Evolutionary conservation across 2,113 vertebrate species (phyloP), one percentile per base, ranked within the genome.

Genomic region (cattle (Bos taurus)): DNA sequence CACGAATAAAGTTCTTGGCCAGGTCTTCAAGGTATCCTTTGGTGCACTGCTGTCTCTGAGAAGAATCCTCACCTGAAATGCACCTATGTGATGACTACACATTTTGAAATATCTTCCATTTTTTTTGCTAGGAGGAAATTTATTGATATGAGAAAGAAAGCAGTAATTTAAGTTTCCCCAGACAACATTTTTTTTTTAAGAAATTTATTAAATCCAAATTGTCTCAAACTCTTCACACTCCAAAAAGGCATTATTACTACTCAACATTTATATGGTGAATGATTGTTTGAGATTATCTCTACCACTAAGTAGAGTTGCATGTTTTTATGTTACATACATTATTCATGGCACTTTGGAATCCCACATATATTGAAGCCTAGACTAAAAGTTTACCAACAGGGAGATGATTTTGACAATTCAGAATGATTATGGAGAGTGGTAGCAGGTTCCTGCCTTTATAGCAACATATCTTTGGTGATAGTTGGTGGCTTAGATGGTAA

Each of bases 341-440:
- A 90, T 82, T 81, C 43, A 23, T 57, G 48, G 91, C 23, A 50
- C 87, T 19, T 71, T 84, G 90, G n/a, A 89, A 95, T 87, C 78
- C 23, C 23, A 21, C 13, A 25, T 40, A 40, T 40, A 40, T 40
- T 40, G 40, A 40, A 40, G 83, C 62, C 56, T 54, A 84, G 46
- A 95, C 56, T 89, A 84, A 89, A 95, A 88, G 80, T 95, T 97
- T 96, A 83, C 83, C 40, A 64, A 92, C 13, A 54, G 92, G 83
- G 90, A 95, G 87, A 74, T 97, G 36, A 60, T 92, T 84, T 71
- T 25, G 87, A 96, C 59, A 57, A 92, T 91, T 97, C 71, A 87
- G 33, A 40, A 74, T 81, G 74, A 96, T 92, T 71, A 64, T 21
- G 26, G 93, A 80, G 71, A 86, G 95, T 57, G 62, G 71, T 74